Conservation (phyloP, 2,888 invertebrate genomes). For the Limnephilus rhombicus region DNA sequence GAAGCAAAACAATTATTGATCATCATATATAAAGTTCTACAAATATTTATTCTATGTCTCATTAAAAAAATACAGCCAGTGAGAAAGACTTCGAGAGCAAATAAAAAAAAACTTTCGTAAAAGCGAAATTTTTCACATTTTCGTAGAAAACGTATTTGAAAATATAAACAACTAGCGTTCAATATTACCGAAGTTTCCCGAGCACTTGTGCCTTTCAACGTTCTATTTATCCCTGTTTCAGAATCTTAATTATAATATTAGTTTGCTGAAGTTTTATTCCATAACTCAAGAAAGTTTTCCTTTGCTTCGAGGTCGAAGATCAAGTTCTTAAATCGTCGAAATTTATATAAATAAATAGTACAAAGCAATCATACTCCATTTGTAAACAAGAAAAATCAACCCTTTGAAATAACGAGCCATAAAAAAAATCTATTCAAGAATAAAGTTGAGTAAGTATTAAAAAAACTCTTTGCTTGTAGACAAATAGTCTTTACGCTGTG, state of each 20-base stretch:
- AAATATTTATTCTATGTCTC: background rate
- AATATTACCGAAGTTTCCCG: conserved; percentile 29
- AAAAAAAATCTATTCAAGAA: background rate
- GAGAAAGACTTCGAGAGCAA: background rate
- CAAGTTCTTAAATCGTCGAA: conserved; percentile 22
- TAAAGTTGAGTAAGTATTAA: background rate
- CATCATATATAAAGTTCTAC: background rate
- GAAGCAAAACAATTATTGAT: too few relatives aligned
- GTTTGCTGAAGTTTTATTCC: conserved; percentile 38
- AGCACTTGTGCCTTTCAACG: conserved; percentile 34
- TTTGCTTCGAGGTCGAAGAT: conserved; percentile 22
- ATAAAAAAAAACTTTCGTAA: background rate
- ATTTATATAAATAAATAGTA: conserved; percentile 6
- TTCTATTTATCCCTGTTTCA: conserved; percentile 27
- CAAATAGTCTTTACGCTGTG: background rate
- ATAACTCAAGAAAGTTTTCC: conserved; percentile 29
- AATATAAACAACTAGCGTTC: conserved; percentile 19
- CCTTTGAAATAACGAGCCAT: background rate
- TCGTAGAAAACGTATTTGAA: conserved; percentile 20
- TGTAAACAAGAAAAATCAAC: background rate
- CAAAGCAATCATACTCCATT: conserved; percentile 22
- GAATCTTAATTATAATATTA: conserved; percentile 43
- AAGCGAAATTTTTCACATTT: background rate
- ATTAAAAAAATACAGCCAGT: background rate
- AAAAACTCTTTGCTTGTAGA: background rate